Percentiles rank a stretch among this genome's conserved stretches.
These are phyloP conservation scores for Uloborus diversus DNA, from an alignment of 1,140 invertebrate genomes.

Conservation along the genomic window DNA sequence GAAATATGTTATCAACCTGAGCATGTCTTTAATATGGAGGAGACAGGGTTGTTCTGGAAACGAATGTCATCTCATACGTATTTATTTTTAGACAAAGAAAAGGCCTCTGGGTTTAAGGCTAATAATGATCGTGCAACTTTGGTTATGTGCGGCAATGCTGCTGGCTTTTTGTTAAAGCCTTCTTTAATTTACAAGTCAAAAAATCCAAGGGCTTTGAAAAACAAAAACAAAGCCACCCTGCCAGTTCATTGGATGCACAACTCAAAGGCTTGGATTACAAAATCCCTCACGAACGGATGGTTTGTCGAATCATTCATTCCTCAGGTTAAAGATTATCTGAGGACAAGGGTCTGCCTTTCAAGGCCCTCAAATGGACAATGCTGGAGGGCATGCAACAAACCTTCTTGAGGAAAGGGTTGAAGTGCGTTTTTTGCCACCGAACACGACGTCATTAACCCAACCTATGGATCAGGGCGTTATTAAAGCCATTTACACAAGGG, in stretches of 20 bases:
- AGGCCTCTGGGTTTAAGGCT: constrained; percentile 53
- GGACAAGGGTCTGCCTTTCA: constrained; percentile 50
- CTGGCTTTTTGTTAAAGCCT: constrained; percentile 29
- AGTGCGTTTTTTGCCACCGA: too few relatives aligned
- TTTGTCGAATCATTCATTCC: constrained; percentile 38
- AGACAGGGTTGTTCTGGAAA: constrained; percentile 60
- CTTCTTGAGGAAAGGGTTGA: too few relatives aligned
- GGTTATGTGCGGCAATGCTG: constrained; percentile 51
- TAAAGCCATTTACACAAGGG: too few relatives aligned
- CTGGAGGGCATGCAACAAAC: constrained; percentile 36
- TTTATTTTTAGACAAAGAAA: constrained; percentile 47
- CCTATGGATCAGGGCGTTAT: too few relatives aligned
- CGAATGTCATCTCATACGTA: constrained; percentile 57
- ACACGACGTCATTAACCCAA: too few relatives aligned
- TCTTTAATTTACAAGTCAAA: constrained; percentile 12
- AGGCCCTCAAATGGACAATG: constrained; percentile 56
- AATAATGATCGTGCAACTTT: constrained; percentile 59
- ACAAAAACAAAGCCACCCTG: constrained; percentile 7
- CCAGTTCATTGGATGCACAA: constrained; percentile 37
- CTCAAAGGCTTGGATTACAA: constrained; percentile 32
- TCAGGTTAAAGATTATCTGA: constrained; percentile 40
- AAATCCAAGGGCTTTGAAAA: constrained; percentile 43
- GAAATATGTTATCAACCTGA: constrained; percentile 39
- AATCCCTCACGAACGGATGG: constrained; percentile 16
- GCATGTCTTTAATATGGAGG: constrained; percentile 58